Percentiles rank a stretch among this genome's conserved stretches.
phyloP scores from a whole-genome alignment of 2,888 invertebrate genomes.

The Diadromus collaris region DNA sequence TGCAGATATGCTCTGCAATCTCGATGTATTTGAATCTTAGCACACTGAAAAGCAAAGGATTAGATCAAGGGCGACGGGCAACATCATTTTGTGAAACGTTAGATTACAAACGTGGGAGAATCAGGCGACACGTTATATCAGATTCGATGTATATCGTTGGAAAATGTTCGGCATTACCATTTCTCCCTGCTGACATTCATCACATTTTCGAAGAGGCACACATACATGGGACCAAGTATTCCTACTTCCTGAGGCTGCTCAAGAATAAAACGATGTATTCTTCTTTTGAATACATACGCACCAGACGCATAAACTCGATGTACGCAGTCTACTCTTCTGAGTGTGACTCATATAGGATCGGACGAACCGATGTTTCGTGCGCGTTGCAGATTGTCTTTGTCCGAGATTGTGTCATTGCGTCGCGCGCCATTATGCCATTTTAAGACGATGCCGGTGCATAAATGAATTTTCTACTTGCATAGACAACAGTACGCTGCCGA shows the following conservation, averaged over 20 bases:
- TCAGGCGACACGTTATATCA: neutral
- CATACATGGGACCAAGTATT: neutral
- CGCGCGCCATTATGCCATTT: conserved; percentile 1
- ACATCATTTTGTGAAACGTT: conserved; percentile 17
- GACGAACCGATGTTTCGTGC: conserved; percentile 18
- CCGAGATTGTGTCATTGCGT: conserved; percentile 15
- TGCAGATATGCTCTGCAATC: neutral
- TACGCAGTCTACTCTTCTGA: conserved; percentile 7
- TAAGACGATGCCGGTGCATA: neutral
- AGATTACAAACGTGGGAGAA: conserved; percentile 1
- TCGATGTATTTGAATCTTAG: conserved; percentile 27
- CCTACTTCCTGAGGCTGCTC: conserved; percentile 11
- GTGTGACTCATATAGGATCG: neutral
- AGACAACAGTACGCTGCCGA: neutral
- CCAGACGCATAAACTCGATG: neutral
- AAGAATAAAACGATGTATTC: conserved; percentile 5
- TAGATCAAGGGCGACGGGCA: neutral
- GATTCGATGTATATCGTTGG: conserved; percentile 7
- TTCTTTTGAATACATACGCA: neutral
- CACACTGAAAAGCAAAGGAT: conserved; percentile 13
- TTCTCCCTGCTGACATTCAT: neutral
- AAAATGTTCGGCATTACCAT: neutral
- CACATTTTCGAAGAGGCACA: neutral
- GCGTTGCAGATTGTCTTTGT: conserved; percentile 20
- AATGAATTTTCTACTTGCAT: neutral